Conservation (phyloP, 2,113 vertebrate genomes). For the Bucco capensis region DNA sequence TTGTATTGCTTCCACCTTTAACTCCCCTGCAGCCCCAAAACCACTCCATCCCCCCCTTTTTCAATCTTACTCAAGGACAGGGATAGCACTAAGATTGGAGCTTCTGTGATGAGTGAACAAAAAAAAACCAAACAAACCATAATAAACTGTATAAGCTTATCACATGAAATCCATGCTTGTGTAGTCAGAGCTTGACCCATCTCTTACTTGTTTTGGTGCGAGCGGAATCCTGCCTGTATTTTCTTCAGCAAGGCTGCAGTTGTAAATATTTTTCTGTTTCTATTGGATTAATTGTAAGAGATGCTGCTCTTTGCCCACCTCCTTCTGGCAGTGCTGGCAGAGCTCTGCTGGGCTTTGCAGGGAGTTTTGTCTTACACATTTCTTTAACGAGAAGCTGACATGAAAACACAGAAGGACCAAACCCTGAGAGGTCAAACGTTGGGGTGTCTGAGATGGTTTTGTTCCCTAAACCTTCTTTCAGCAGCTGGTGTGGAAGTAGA, state of each 20-base stretch:
- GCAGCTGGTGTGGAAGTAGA: background rate
- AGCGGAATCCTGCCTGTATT: background rate
- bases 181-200: background rate
- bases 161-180: background rate
- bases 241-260: background rate
- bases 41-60: background rate
- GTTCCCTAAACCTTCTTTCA: background rate
- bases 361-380: background rate
- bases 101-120: background rate
- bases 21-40: background rate
- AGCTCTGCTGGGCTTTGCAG: background rate
- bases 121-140: background rate
- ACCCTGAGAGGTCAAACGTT: background rate
- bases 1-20: background rate
- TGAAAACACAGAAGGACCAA: background rate
- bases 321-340: background rate
- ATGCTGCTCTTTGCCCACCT: background rate
- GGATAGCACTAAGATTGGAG: background rate
- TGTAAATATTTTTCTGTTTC: background rate
- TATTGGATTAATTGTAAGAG: background rate
- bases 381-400: background rate
- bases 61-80: background rate
- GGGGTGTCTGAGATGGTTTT: background rate
- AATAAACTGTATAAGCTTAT: background rate
- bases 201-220: background rate